Percentiles rank a stretch among this genome's conserved stretches.
phyloP scores from a whole-genome alignment of 2,797 vertebrate species.

The Chelonia mydas region DNA sequence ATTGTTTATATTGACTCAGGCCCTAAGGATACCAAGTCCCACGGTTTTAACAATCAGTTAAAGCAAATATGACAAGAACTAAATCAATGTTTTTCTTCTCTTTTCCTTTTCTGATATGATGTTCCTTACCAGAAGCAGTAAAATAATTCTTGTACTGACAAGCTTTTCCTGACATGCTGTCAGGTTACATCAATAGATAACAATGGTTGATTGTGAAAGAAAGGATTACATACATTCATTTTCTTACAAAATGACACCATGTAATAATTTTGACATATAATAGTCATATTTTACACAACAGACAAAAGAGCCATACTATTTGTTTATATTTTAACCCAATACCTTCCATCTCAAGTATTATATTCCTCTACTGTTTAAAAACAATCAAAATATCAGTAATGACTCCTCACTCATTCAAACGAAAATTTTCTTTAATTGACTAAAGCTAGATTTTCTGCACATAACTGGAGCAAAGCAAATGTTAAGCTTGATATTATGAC shows the following conservation, averaged over 20 bases:
- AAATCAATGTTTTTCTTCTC: conserved; percentile 18
- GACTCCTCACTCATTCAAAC: not conserved
- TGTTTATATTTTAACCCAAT: conserved; percentile 24
- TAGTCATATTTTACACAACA: conserved; percentile 41
- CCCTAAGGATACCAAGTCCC: not conserved
- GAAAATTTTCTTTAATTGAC: not conserved
- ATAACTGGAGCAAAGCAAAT: conserved; percentile 20
- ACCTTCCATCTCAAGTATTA: not conserved
- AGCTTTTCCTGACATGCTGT: conserved; percentile 55
- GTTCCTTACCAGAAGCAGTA: conserved; percentile 14
- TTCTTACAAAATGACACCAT: not conserved
- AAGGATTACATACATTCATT: not conserved
- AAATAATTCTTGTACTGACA: conserved; percentile 23
- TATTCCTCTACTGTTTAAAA: conserved; percentile 14
- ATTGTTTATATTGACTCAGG: not conserved
- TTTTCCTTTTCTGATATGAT: not conserved
- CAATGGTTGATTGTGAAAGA: conserved; percentile 43
- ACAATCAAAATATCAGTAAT: not conserved
- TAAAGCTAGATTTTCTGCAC: conserved; percentile 15
- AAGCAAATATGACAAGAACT: not conserved
- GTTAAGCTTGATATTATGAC: conserved; percentile 48
- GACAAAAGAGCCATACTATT: not conserved
- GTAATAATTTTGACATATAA: conserved; percentile 44
- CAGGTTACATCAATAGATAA: conserved; percentile 48
- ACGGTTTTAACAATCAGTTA: conserved; percentile 8